Evolutionary conservation across 2,888 invertebrate genomes (phyloP), one percentile per base, ranked within the genome.

Genomic region (Agrilus cyanescens): DNA sequence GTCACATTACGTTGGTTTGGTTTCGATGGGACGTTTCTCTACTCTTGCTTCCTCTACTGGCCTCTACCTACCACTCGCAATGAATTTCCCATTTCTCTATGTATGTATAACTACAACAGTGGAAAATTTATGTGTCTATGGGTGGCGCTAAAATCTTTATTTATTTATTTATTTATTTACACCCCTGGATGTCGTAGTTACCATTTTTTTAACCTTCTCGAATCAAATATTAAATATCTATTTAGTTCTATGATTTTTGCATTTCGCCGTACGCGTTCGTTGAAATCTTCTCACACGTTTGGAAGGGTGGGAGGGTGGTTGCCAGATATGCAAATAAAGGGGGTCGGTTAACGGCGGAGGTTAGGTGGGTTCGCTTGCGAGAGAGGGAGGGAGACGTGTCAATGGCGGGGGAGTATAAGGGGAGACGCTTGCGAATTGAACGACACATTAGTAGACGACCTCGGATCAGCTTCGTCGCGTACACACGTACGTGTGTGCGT

Each of bases 391-490:
- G 52, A 47, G 49, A 50, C 47, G 50, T 50, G 50, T 48, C 46
- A 49, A 50, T 51, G 50, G 52, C 46, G 52, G 49, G 50, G 45
- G 25, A 25, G 25, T 25, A 25, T 10, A 6, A 25, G 25, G 25
- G 25, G 25, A 25, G 25, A 25, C 25, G 25, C 25, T 48, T 51
- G 56, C 50, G 57, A 55, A 59, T 58, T 57, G 57, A 57, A 58
- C 60, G 57, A 59, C 59, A 61, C 60, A 60, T 61, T 61, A 61
- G 58, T 60, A 57, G 51, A 50, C 54, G 52, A 51, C 47, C 53
- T 58, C 55, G 54, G 56, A 58, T 59, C 57, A 51, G 51, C 53
- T 52, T 53, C 52, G 54, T 53, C 56, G 57, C 57, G 25, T 25
- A 20, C 5, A 20, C 20, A 20, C 20, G 7, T 5, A 25, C 10